Evolutionary conservation across 2,888 invertebrate species (phyloP).

Genomic region (Andrena flavipes): DNA sequence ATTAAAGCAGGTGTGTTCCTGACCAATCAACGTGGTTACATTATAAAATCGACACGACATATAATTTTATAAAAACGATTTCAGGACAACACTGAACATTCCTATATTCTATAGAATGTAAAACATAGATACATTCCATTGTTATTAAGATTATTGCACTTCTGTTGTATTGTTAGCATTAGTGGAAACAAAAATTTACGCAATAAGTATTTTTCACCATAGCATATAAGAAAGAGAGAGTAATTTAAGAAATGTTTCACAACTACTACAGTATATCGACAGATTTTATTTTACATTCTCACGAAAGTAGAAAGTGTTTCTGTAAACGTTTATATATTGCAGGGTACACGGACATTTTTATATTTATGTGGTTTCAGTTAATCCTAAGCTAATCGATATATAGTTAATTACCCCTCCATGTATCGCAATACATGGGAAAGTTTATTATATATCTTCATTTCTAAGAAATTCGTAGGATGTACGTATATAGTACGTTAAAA

Average conservation of each 20-base stretch:
- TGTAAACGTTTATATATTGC: constrained; percentile 38
- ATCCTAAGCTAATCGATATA: constrained; percentile 24
- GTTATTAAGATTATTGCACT: constrained; percentile 76
- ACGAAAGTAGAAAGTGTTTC: constrained; percentile 20
- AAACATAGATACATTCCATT: constrained; percentile 81
- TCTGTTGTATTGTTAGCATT: constrained; percentile 73
- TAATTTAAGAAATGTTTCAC: constrained; percentile 62
- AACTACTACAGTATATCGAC: constrained; percentile 38
- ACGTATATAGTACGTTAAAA: constrained; percentile 5
- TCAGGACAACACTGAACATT: constrained; percentile 81
- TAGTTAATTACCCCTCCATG: constrained; percentile 8
- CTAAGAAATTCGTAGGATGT: constrained; percentile 28
- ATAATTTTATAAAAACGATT: constrained; percentile 71
- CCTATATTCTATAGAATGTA: constrained; percentile 78
- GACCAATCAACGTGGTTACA: constrained; percentile 84
- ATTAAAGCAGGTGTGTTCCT: constrained; percentile 81
- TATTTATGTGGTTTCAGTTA: constrained; percentile 35
- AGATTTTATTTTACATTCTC: constrained; percentile 53
- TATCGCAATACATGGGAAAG: constrained; percentile 18
- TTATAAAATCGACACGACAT: constrained; percentile 73
- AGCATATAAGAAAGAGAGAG: constrained; percentile 49
- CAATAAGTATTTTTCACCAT: constrained; percentile 76
- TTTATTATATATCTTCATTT: constrained; percentile 21
- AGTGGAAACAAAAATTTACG: constrained; percentile 69
- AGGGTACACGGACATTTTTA: constrained; percentile 49